Base-by-base conservation (phyloP, 2,888 invertebrate genomes). In the Volucella inanis region DNA sequence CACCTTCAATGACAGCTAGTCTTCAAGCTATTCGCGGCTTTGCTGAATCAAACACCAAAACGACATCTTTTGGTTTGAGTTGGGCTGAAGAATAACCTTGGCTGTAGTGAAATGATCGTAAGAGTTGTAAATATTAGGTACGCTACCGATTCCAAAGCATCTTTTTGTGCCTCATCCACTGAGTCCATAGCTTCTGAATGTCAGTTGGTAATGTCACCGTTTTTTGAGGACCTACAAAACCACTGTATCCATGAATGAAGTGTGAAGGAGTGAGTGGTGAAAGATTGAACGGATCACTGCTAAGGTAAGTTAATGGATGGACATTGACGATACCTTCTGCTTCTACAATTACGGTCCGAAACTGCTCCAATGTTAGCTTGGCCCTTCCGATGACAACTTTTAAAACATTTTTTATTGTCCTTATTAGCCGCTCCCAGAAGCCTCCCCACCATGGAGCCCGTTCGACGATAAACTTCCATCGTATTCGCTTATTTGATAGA, bases 381-480 rank as follows among this genome's bases (percentile, higher is more conserved):
- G 62, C 31, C 22, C 49, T 75, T 38, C 82, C 61, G n/a, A 87
- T 83, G 14, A 75, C 72, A 1, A 75, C 47, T 38, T 79, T 79
- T 9, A 87, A 52, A n/a, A 76, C 39, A 57, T 83, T 71, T 50
- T 80, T 77, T 10, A 83, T 68, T 2, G 59, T 76, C 10, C 61
- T 18, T 10, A 82, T 61, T 8, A 87, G 50, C 12, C 67, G 39
- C 45, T 86, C 78, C 74, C 64, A 87, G 9, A 71, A 82, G 8
- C 68, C 75, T n/a, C 75, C 71, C 76, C 76, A 76, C 71, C 76
- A 76, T 8, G 81, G 75, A 14, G 70, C 75, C n/a, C 81, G 38
- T 47, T 77, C 70, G 11, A 79, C 64, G 11, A 79, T 76, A 49
- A 74, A 84, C 39, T 64, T 55, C 75, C 79, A 84, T 38, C 38